Evolutionary conservation across 2,888 invertebrate genomes (phyloP).

Genomic region (Brachypalpus laphriformis): DNA sequence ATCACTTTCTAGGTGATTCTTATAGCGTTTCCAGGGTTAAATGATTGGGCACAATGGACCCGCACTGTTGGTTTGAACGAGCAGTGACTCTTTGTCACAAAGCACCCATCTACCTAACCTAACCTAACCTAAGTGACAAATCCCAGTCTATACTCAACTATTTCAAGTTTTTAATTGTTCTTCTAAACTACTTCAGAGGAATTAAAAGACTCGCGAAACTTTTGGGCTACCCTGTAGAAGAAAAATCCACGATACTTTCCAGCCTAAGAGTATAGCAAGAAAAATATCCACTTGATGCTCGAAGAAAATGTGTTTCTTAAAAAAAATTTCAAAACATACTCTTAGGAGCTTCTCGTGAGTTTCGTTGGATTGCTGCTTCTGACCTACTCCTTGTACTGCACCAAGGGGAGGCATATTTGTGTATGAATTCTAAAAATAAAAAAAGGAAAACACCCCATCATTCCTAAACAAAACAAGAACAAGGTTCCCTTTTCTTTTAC

Average conservation of each 20-base stretch:
- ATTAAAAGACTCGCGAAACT: neutral
- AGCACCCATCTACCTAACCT: too few species aligned
- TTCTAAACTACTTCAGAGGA: too few species aligned
- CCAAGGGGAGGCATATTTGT: neutral
- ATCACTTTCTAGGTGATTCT: too few species aligned
- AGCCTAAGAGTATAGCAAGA: conserved; percentile 27
- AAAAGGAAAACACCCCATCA: too few species aligned
- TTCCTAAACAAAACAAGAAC: neutral
- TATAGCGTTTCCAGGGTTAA: too few species aligned
- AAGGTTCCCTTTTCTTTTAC: neutral
- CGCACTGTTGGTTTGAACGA: too few species aligned
- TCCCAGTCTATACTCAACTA: too few species aligned
- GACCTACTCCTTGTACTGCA: neutral
- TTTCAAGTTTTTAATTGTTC: too few species aligned
- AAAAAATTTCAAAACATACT: neutral
- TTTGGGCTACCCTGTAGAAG: neutral
- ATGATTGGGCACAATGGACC: too few species aligned
- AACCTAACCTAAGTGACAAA: too few species aligned
- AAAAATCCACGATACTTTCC: neutral
- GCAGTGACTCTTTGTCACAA: too few species aligned
- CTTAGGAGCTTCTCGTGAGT: neutral
- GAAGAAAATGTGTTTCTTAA: neutral
- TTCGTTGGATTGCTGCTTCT: neutral
- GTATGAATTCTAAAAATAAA: neutral
- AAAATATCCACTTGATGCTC: neutral